Evolutionary conservation across 1,140 invertebrate species (phyloP).

Genomic region (Drosophila setifemur): DNA sequence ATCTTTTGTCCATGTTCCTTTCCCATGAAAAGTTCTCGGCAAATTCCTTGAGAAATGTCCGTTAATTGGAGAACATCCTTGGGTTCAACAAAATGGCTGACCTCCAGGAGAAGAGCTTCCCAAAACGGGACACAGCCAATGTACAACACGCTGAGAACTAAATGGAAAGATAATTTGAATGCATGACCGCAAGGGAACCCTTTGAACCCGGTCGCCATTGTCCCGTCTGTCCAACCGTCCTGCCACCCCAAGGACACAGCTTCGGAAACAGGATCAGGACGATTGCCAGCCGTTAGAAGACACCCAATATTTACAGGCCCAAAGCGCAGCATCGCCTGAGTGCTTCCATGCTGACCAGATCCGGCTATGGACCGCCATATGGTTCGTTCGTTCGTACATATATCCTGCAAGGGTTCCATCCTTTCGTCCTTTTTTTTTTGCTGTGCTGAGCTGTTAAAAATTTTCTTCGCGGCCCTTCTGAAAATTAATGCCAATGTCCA

Average conservation of each 20-base stretch:
- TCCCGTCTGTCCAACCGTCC: slow-evolving; percentile 34
- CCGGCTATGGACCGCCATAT: slow-evolving; percentile 69
- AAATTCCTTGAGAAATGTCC: slow-evolving; percentile 69
- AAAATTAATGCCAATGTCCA: slow-evolving; percentile 75
- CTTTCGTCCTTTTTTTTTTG: slow-evolving; percentile 54
- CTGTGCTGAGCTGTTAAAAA: slow-evolving; percentile 36
- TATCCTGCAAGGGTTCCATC: slow-evolving; percentile 57
- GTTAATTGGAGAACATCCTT: slow-evolving; percentile 67
- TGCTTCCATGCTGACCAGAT: slow-evolving; percentile 70
- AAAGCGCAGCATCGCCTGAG: slow-evolving; percentile 36
- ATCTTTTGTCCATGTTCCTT: neutral
- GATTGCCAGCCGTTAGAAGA: slow-evolving; percentile 29
- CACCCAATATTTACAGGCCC: slow-evolving; percentile 38
- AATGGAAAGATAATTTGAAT: slow-evolving; percentile 70
- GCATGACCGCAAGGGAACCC: slow-evolving; percentile 72
- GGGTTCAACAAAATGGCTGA: slow-evolving; percentile 72
- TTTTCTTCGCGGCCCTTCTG: slow-evolving; percentile 70
- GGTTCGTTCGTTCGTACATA: no score
- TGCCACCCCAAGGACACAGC: slow-evolving; percentile 37
- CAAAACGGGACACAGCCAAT: slow-evolving; percentile 16
- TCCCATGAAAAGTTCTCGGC: slow-evolving; percentile 2
- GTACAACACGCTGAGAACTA: slow-evolving; percentile 43
- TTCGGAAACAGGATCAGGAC: slow-evolving; percentile 19
- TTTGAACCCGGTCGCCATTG: slow-evolving; percentile 65
- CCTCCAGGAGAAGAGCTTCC: slow-evolving; percentile 33